A percentile compares a stretch with the other conserved stretches of the same genome.
phyloP scores from a whole-genome alignment of 2,113 vertebrate genomes.

The Ginglymostoma cirratum region DNA sequence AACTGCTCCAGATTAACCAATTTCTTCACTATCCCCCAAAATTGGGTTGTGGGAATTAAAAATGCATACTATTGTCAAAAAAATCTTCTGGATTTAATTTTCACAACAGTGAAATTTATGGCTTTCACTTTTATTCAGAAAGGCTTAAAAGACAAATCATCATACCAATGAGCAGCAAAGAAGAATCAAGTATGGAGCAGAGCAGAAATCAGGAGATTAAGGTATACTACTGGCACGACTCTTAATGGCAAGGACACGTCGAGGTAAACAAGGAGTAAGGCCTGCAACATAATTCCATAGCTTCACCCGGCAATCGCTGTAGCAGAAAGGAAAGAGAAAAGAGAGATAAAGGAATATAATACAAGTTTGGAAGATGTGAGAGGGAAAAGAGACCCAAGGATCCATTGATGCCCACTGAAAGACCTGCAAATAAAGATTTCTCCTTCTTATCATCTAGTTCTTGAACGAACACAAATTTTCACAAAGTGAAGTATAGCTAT shows the following conservation, averaged over 20 bases:
- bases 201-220: slow-evolving; percentile 59
- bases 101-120: background rate
- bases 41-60: no score
- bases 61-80: background rate
- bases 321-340: slow-evolving; percentile 45
- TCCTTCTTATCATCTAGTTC: background rate
- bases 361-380: slow-evolving; percentile 15
- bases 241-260: slow-evolving; percentile 97
- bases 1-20: background rate
- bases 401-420: background rate
- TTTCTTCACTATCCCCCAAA: no score
- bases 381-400: slow-evolving; percentile 1
- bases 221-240: slow-evolving; percentile 95
- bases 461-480: background rate
- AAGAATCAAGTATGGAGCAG: slow-evolving; percentile 39
- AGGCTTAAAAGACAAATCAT: slow-evolving; percentile 26
- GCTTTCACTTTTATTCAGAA: slow-evolving; percentile 10
- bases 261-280: slow-evolving; percentile 94
- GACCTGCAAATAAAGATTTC: background rate
- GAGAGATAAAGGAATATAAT: slow-evolving; percentile 41
- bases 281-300: slow-evolving; percentile 96
- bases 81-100: background rate
- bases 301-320: slow-evolving; percentile 97
- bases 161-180: slow-evolving; percentile 34
- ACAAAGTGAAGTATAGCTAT: background rate